Evolutionary conservation across 2,888 invertebrate genomes (phyloP), one percentile per base, ranked within the genome.

Genomic region (Mesodorylaimus sp.): DNA sequence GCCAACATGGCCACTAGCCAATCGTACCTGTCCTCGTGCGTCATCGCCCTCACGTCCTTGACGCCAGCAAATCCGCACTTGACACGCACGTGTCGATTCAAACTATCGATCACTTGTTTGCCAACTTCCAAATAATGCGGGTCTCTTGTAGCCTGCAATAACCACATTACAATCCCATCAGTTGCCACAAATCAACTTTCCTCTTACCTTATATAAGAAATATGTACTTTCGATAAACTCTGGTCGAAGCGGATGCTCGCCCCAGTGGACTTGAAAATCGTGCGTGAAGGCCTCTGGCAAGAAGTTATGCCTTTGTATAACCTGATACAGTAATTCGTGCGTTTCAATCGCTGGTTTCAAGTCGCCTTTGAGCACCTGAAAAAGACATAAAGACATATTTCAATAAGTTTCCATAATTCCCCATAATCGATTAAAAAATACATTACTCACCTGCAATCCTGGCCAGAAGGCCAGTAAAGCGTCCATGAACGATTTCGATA

Each of bases 201-300:
- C 10, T 28, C 55, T 55, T 57, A 70, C 70, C 64, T 72, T 80
- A 68, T 88, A 89, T 19, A 97, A 73, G 68, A 93, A 93, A 68
- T 95, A 97, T 0, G 95, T 97, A 0, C 91, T 91, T 70, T 97
- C 95, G 45, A 97, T 74, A 70, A 97, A 95, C 69, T 97, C 95
- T 0, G 95, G 95, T 37, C 95, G 76, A 2, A 97, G 71, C 1
- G 89, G 91, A 71, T 95, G 89, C 66, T 93, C 89, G 1, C 86
- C 91, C 95, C 95, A 97, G 65, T 95, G 91, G 7, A 97, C 87
- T 74, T 87, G 83, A 63, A 95, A 89, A 70, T 95, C 93, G 0
- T 86, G 84, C 0, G 95, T 95, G 68, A 97, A 97, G 2, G 95
- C 95, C 73, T 97, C 95, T 0, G 95, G 95, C 61, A 97, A 80